These are phyloP conservation scores for Poecile montanus DNA, from an alignment of 2,797 vertebrate species.

Conservation along the genomic window DNA sequence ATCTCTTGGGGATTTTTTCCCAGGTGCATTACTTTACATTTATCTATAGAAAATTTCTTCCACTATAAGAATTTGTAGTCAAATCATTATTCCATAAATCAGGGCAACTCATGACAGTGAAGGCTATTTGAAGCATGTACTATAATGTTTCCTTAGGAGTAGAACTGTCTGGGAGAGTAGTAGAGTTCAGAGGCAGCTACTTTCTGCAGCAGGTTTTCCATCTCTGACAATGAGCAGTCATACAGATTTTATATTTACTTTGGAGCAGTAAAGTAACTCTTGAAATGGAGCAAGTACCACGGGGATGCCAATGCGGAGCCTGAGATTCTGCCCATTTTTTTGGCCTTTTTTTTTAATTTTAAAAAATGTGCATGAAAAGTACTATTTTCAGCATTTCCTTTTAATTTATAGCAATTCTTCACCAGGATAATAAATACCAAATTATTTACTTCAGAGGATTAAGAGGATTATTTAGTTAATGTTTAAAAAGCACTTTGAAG, in stretches of 20 bases:
- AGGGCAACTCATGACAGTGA: not conserved
- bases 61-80: not conserved
- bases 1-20: not conserved
- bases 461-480: constrained; percentile 63
- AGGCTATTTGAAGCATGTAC: not conserved
- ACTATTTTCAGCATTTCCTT: constrained; percentile 37
- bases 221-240: not conserved
- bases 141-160: not conserved
- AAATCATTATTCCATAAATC: not conserved
- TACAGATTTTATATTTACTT: not conserved
- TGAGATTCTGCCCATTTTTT: not conserved
- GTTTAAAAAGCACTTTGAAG: constrained; percentile 67
- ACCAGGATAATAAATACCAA: constrained; percentile 50
- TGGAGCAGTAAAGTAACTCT: not conserved
- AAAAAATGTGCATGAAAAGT: not conserved
- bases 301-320: not conserved
- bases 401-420: constrained; percentile 2
- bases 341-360: not conserved
- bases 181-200: not conserved
- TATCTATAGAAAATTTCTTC: not conserved
- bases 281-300: not conserved
- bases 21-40: not conserved
- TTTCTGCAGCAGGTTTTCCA: not conserved
- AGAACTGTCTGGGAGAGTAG: not conserved
- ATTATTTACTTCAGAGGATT: constrained; percentile 61